Evolutionary conservation across 2,113 vertebrate species (phyloP).

Genomic region (Neogobius melanostomus): DNA sequence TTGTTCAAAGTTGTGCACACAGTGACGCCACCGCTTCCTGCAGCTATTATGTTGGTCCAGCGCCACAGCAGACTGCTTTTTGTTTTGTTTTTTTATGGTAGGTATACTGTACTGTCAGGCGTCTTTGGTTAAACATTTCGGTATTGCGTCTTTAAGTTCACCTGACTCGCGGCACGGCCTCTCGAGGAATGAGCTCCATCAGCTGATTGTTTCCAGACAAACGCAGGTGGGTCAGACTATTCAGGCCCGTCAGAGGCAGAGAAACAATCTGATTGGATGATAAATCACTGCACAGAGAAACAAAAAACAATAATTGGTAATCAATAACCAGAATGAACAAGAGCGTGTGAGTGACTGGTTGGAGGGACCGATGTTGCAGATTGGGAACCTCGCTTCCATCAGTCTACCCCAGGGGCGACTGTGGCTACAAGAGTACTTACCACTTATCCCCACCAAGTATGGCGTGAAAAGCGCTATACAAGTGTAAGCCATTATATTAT

Average conservation of each 20-base stretch:
- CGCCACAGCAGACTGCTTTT: slow-evolving; percentile 4
- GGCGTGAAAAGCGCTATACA: too few species aligned
- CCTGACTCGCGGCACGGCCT: slow-evolving; percentile 93
- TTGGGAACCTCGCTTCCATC: too few species aligned
- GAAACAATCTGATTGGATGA: slow-evolving; percentile 90
- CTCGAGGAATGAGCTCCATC: slow-evolving; percentile 84
- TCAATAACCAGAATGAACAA: too few species aligned
- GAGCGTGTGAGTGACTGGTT: too few species aligned
- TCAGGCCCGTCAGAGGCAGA: slow-evolving; percentile 87
- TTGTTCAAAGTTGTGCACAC: neutral
- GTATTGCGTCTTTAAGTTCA: slow-evolving; percentile 38
- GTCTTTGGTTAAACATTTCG: neutral
- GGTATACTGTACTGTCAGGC: neutral
- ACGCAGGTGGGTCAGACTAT: slow-evolving; percentile 91
- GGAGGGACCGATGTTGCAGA: too few species aligned
- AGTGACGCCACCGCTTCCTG: slow-evolving; percentile 4
- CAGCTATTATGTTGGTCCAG: slow-evolving; percentile 15
- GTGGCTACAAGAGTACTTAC: too few species aligned
- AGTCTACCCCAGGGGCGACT: too few species aligned
- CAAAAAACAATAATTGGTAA: neutral
- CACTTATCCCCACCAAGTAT: too few species aligned
- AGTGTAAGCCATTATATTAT: too few species aligned
- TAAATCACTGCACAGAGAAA: slow-evolving; percentile 83
- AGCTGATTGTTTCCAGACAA: slow-evolving; percentile 89
- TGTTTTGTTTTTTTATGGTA: slow-evolving; percentile 17